Conservation (phyloP, 2,888 invertebrate species). For the Oxystoma pomonae region DNA sequence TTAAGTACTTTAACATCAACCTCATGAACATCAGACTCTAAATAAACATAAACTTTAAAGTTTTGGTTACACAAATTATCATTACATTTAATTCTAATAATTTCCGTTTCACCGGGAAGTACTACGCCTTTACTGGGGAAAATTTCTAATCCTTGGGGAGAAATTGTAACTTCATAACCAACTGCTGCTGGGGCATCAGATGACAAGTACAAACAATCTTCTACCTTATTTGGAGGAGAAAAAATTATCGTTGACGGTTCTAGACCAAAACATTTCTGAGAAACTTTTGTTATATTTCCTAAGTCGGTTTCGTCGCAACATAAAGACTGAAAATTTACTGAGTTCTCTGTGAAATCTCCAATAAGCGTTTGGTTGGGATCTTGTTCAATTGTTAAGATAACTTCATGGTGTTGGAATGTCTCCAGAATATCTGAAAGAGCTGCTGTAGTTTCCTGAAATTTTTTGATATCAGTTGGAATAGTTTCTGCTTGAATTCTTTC, state of each 20-base stretch:
- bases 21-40: slow-evolving; percentile 36
- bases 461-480: slow-evolving; percentile 37
- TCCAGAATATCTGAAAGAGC: slow-evolving; percentile 36
- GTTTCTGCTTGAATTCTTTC: slow-evolving; percentile 36
- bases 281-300: slow-evolving; percentile 19
- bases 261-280: slow-evolving; percentile 24
- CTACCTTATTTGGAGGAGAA: slow-evolving; percentile 30
- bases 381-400: slow-evolving; percentile 43
- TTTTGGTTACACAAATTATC: slow-evolving; percentile 15
- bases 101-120: slow-evolving; percentile 27
- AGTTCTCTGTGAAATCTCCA: slow-evolving; percentile 38
- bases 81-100: slow-evolving; percentile 31
- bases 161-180: slow-evolving; percentile 26
- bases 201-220: slow-evolving; percentile 31
- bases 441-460: slow-evolving; percentile 37
- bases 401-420: slow-evolving; percentile 37
- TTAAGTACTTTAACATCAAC: slow-evolving; percentile 33
- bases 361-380: slow-evolving; percentile 41
- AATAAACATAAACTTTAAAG: slow-evolving; percentile 33
- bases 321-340: slow-evolving; percentile 40
- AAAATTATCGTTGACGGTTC: slow-evolving; percentile 33
- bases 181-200: slow-evolving; percentile 25
- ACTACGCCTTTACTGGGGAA: slow-evolving; percentile 29
- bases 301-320: slow-evolving; percentile 29
- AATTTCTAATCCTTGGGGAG: slow-evolving; percentile 27